phyloP scores from a whole-genome alignment of 2,113 vertebrate genomes.

The Chinchilla lanigera region DNA sequence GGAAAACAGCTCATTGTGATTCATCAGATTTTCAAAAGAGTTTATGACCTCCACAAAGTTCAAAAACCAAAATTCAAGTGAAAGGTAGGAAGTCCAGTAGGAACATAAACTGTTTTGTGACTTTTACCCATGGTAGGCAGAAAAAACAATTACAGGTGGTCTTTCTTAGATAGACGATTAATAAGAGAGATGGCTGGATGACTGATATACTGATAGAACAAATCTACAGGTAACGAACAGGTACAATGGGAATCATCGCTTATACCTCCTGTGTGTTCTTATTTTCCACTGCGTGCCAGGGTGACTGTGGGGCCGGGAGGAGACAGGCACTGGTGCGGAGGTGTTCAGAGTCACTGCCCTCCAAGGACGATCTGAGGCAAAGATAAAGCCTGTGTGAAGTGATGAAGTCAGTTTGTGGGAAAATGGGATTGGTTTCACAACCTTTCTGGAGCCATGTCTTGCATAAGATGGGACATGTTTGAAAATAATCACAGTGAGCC shows the following conservation, averaged over 20 bases:
- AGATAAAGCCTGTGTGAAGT: background rate
- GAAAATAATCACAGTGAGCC: background rate
- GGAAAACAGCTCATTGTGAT: background rate
- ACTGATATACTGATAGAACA: background rate
- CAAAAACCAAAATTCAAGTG: background rate
- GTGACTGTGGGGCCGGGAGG: background rate
- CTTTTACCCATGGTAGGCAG: background rate
- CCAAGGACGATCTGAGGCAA: background rate
- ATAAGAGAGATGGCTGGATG: background rate
- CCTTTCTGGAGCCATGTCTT: conserved; percentile 51
- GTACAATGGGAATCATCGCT: background rate
- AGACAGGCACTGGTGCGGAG: background rate
- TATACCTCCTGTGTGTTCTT: background rate
- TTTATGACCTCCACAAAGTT: background rate
- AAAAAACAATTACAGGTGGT: background rate
- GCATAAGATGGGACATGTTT: conserved; percentile 5
- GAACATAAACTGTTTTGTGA: background rate
- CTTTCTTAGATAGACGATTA: background rate
- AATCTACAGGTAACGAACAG: background rate
- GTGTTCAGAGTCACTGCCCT: background rate
- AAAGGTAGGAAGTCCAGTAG: background rate
- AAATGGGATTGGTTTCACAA: conserved; percentile 66
- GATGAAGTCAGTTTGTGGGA: conserved; percentile 52
- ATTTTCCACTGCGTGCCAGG: background rate
- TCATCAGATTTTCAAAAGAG: conserved; percentile 27